These are phyloP conservation scores for Catharus ustulatus DNA, from an alignment of 2,797 vertebrate species.

Conservation along the genomic window DNA sequence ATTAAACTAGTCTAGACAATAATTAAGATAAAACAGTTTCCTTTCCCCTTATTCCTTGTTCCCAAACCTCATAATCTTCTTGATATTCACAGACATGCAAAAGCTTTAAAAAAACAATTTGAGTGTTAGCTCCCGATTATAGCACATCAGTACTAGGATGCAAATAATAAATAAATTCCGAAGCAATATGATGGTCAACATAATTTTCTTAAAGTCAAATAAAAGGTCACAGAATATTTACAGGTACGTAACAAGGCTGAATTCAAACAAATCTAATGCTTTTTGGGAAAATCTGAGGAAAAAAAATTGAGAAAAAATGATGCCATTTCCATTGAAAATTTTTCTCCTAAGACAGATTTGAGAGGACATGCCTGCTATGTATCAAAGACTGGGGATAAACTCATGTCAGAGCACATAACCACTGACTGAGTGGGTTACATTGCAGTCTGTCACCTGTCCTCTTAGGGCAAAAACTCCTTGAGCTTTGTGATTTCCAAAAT, in stretches of 20 bases:
- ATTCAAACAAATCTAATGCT: not conserved
- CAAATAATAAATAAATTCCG: not conserved
- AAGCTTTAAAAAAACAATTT: not conserved
- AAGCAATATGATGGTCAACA: not conserved
- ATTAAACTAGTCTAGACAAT: not conserved
- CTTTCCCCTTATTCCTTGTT: not conserved
- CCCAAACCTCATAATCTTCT: not conserved
- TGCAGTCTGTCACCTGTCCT: not conserved
- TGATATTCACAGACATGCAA: not conserved
- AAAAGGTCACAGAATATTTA: not conserved
- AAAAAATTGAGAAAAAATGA: not conserved
- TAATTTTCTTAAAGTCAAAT: not conserved
- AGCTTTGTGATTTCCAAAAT: not conserved
- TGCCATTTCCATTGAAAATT: not conserved
- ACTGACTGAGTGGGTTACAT: not conserved
- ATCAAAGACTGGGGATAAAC: not conserved
- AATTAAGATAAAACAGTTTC: not conserved
- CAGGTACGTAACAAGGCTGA: not conserved
- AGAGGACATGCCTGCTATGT: not conserved
- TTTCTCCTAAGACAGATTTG: not conserved
- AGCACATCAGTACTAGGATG: not conserved
- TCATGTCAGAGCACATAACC: not conserved
- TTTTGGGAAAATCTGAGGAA: not conserved
- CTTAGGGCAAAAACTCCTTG: not conserved
- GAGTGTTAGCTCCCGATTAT: not conserved